Evolutionary conservation across 1,140 invertebrate species (phyloP).

Genomic region (Spodoptera litura): DNA sequence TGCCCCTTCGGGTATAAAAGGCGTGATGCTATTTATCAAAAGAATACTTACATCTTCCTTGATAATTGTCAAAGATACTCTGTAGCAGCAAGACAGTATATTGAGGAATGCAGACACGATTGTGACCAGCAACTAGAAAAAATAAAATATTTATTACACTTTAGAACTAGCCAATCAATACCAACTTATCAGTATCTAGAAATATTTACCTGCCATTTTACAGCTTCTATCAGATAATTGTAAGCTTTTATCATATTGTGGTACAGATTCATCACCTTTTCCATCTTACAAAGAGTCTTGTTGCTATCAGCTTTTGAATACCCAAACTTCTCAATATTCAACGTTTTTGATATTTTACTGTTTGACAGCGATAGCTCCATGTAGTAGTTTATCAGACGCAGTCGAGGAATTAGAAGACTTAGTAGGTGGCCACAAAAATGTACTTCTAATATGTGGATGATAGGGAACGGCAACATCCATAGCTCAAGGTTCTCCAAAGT

Average conservation of each 20-base stretch:
- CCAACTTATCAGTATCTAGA: neutral
- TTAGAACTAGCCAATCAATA: neutral
- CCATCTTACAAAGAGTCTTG: constrained; percentile 55
- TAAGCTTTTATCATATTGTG: constrained; percentile 68
- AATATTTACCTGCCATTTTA: constrained; percentile 75
- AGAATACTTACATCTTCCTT: constrained; percentile 57
- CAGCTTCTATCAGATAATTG: constrained; percentile 67
- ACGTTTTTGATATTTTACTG: constrained; percentile 36
- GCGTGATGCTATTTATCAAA: no score
- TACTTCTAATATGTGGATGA: constrained; percentile 55
- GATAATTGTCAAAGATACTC: constrained; percentile 57
- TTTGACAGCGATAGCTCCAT: constrained; percentile 56
- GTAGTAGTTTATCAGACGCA: constrained; percentile 59
- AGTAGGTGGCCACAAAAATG: constrained; percentile 62
- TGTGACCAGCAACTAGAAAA: constrained; percentile 66
- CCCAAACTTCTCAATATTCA: constrained; percentile 12
- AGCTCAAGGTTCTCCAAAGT: neutral
- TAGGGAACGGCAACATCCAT: constrained; percentile 46
- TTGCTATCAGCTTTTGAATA: constrained; percentile 11
- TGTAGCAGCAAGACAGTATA: constrained; percentile 55
- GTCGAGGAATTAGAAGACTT: constrained; percentile 57
- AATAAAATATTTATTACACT: neutral
- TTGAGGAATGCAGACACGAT: constrained; percentile 60
- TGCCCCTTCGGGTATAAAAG: no score
- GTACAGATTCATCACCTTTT: constrained; percentile 70